These are phyloP conservation scores for Cremastinae sp. DNA, from an alignment of 2,888 invertebrate genomes.

Conservation along the genomic window DNA sequence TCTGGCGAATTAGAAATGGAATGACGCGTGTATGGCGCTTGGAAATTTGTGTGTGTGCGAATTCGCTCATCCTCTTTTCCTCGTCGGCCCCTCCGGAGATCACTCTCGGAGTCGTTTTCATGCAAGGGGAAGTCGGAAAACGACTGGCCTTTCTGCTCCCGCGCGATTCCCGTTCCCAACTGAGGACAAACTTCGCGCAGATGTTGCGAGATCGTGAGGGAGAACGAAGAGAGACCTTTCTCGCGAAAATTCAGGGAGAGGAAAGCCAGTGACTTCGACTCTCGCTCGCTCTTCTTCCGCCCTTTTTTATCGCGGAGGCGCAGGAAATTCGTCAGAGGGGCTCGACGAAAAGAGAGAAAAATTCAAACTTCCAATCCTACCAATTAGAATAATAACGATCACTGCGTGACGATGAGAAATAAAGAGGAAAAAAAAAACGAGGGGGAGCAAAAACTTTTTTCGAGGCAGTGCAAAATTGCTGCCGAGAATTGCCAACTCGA, in stretches of 20 bases:
- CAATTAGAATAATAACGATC: constrained; percentile 63
- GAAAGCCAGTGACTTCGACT: constrained; percentile 44
- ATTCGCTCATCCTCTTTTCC: constrained; percentile 31
- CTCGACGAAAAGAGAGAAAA: constrained; percentile 34
- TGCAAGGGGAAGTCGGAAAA: constrained; percentile 47
- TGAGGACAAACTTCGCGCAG: constrained; percentile 45
- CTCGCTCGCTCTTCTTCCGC: constrained; percentile 36
- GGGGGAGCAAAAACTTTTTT: constrained; percentile 27
- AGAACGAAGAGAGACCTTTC: constrained; percentile 36
- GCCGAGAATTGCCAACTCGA: too few relatives aligned
- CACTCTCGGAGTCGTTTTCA: constrained; percentile 47
- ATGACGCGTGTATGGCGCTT: constrained; percentile 2
- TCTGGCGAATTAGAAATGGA: constrained; percentile 6
- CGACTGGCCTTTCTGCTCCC: constrained; percentile 40
- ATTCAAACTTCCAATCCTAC: constrained; percentile 42
- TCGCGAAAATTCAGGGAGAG: neutral
- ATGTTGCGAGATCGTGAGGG: constrained; percentile 35
- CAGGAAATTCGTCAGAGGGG: constrained; percentile 31
- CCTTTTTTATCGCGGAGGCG: constrained; percentile 39
- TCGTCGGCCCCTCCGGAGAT: constrained; percentile 46
- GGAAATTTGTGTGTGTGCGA: neutral
- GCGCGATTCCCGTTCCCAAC: constrained; percentile 40
- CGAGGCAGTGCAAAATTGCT: neutral
- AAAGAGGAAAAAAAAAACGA: constrained; percentile 11
- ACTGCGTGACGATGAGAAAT: constrained; percentile 39